These are phyloP conservation scores for Salvelinus sp. DNA, from an alignment of 2,113 vertebrate genomes.

Conservation along the genomic window DNA sequence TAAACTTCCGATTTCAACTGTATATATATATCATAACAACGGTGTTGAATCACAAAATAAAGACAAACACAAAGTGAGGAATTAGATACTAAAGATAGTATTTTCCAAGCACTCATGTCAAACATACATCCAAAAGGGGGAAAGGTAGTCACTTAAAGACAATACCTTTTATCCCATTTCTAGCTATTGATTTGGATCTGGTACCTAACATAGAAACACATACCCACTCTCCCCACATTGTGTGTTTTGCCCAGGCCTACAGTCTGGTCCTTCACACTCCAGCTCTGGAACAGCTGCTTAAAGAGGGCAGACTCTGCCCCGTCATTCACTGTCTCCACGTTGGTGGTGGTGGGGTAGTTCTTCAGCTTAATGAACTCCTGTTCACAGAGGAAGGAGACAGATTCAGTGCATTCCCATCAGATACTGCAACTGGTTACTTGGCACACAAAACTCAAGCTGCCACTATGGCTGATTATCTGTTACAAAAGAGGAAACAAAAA, in stretches of 20 bases:
- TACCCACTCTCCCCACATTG: constrained; percentile 78
- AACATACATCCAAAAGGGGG: no score
- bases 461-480: no score
- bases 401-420: background rate
- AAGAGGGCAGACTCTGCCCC: constrained; percentile 88
- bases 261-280: constrained; percentile 81
- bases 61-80: background rate
- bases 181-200: no score
- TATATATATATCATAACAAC: background rate
- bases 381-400: background rate
- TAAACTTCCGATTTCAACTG: no score
- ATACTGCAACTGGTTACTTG: background rate
- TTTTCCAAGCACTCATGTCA: no score
- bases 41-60: background rate
- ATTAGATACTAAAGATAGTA: background rate
- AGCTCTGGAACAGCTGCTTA: constrained; percentile 87
- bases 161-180: no score
- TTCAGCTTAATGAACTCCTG: constrained; percentile 85
- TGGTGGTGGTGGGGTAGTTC: constrained; percentile 80
- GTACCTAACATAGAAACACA: constrained; percentile 31
- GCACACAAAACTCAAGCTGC: no score
- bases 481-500: no score
- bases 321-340: constrained; percentile 81
- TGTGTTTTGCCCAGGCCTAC: constrained; percentile 77
- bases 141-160: no score